Base-by-base conservation (phyloP, 2,113 vertebrate genomes). In the Odontesthes bonariensis region DNA sequence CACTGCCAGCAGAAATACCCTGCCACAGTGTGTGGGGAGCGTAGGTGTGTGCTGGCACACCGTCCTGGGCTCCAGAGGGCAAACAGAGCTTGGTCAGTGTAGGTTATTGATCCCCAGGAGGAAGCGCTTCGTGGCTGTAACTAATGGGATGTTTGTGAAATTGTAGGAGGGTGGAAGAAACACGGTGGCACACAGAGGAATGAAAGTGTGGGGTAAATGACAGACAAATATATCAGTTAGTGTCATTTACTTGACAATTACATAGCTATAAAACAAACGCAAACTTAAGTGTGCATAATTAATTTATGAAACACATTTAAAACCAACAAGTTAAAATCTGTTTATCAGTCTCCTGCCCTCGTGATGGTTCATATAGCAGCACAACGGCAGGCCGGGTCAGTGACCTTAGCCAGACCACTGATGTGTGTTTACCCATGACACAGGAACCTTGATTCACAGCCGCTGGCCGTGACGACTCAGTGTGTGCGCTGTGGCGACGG, bases 381-480 rank as follows among this genome's bases (percentile, higher is more conserved):
- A 49, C 9, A 51, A 65, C 69, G 54, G 57, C 55, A 74, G 83
- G 64, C 58, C 17, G 51, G 82, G 81, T 84, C 63, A 88, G 75
- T 75, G 91, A 91, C 91, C 92, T 87, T 17, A 79, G 82, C 27
- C 68, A 63, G 67, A 52, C 54, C 47, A 56, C 55, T 78, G 75
- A 61, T 87, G 78, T 85, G 86, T 93, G 89, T 91, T 92, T 86
- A 73, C 82, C 69, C 56, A 69, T 85, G 77, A 69, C 82, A 78
- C 77, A 85, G 82, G 75, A 83, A 88, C 89, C 74, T 87, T 90
- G 92, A 87, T 67, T 86, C 59, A 58, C 57, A 40, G 3, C 79
- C 4, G 20, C 58, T 19, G 60, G 32, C 57, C 57, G 14, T 75
- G 58, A 60, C 19, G 58, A 60, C 19, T 67, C n/a, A 44, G 32